These are phyloP conservation scores for Silurus glanis DNA, from an alignment of 2,113 vertebrate species.

Conservation along the genomic window DNA sequence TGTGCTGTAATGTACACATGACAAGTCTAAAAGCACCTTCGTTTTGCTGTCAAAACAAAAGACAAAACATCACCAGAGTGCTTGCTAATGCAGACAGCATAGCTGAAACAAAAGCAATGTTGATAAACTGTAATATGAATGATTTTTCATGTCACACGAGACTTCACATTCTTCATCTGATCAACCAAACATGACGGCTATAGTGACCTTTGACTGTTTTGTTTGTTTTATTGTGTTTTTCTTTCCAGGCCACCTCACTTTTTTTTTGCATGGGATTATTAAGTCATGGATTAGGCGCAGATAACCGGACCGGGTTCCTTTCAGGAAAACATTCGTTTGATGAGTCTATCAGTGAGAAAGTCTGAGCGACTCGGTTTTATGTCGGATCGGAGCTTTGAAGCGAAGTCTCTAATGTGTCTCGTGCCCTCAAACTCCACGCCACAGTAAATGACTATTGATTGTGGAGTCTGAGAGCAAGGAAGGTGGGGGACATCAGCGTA, in stretches of 20 bases:
- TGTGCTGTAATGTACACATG: too few relatives aligned
- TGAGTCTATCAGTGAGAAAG: slow-evolving; percentile 6
- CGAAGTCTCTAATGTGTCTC: slow-evolving; percentile 60
- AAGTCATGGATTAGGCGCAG: background rate
- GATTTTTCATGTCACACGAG: background rate
- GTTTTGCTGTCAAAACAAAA: background rate
- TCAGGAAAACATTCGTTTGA: background rate
- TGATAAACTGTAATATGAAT: background rate
- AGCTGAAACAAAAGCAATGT: background rate
- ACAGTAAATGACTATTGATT: slow-evolving; percentile 78
- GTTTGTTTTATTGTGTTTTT: background rate
- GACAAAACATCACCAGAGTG: background rate
- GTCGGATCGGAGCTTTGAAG: slow-evolving; percentile 52
- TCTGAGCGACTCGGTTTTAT: background rate
- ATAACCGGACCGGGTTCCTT: background rate
- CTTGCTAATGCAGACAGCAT: background rate
- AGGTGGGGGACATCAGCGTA: slow-evolving; percentile 53
- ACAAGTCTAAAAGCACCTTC: too few relatives aligned
- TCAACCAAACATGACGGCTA: background rate
- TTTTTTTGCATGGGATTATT: background rate
- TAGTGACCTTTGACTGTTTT: background rate
- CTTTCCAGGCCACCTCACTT: background rate
- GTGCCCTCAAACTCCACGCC: slow-evolving; percentile 57
- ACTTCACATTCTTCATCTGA: background rate
- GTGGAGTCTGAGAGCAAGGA: slow-evolving; percentile 61